These are phyloP conservation scores for Nymphalis urticae DNA, from an alignment of 2,888 invertebrate species.

Conservation along the genomic window DNA sequence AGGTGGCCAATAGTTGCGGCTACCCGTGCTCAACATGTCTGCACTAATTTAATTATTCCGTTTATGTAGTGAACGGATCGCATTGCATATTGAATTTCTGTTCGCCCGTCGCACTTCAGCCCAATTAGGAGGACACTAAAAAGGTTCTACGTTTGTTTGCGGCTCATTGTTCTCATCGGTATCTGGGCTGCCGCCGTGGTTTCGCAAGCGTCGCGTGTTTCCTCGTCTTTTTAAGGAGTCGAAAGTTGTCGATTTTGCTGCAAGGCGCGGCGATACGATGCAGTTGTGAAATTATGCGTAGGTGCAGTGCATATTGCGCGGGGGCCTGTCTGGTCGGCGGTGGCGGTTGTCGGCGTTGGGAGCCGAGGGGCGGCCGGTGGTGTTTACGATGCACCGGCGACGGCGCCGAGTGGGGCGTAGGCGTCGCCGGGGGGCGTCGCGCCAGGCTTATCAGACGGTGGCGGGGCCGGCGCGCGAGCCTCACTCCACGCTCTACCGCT, in stretches of 20 bases:
- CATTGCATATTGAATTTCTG: constrained; percentile 76
- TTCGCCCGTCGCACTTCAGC: constrained; percentile 60
- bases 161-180: constrained; percentile 73
- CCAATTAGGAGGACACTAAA: constrained; percentile 78
- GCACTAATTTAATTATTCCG: constrained; percentile 77
- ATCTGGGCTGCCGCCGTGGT: constrained; percentile 68
- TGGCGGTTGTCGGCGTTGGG: constrained; percentile 50
- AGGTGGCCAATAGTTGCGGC: constrained; percentile 53
- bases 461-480: constrained; percentile 80
- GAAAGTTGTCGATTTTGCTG: constrained; percentile 75
- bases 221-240: constrained; percentile 77
- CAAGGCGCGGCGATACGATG: constrained; percentile 53
- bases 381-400: constrained; percentile 72
- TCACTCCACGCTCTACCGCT: constrained; percentile 72
- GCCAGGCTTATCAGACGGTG: constrained; percentile 80
- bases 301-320: constrained; percentile 71
- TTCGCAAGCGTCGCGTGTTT: constrained; percentile 62
- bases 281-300: constrained; percentile 75
- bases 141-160: constrained; percentile 71
- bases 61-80: constrained; percentile 72
- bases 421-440: constrained; percentile 81
- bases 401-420: constrained; percentile 78
- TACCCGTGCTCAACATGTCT: constrained; percentile 61
- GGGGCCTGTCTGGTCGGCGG: constrained; percentile 69
- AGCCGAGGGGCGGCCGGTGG: constrained; percentile 71